phyloP scores from a whole-genome alignment of 2,888 invertebrate genomes.

The Smittia sp. region DNA sequence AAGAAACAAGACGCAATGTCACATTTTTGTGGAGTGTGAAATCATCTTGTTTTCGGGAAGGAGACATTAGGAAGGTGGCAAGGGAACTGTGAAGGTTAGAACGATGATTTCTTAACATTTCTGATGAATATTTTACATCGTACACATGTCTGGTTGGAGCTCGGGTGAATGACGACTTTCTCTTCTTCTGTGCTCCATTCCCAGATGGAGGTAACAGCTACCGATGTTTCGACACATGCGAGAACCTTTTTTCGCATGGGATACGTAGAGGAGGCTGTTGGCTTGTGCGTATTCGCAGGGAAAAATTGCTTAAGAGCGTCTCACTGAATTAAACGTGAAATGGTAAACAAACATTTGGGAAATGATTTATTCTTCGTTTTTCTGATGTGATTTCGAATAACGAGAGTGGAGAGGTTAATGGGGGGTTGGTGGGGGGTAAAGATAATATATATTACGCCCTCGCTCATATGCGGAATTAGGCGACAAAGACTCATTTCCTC shows the following conservation, averaged over 20 bases:
- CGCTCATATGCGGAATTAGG: background rate
- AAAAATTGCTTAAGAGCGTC: background rate
- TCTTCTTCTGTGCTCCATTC: background rate
- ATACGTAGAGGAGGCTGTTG: background rate
- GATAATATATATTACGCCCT: background rate
- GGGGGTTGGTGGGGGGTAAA: background rate
- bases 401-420: background rate
- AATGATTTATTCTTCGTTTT: background rate
- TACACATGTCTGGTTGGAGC: background rate
- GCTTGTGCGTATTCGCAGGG: background rate
- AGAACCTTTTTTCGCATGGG: background rate
- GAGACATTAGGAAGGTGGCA: background rate
- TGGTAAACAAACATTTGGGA: background rate
- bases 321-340: conserved; percentile 20
- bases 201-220: background rate
- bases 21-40: conserved; percentile 31
- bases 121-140: conserved; percentile 19
- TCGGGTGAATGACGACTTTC: background rate
- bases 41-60: conserved; percentile 13
- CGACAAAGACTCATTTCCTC: conserved; percentile 5
- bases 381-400: background rate
- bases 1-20: conserved; percentile 5
- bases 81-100: background rate
- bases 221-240: background rate
- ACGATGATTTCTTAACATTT: conserved; percentile 7